Conservation (phyloP, 1,140 invertebrate genomes). For the Drosophila insularis region DNA sequence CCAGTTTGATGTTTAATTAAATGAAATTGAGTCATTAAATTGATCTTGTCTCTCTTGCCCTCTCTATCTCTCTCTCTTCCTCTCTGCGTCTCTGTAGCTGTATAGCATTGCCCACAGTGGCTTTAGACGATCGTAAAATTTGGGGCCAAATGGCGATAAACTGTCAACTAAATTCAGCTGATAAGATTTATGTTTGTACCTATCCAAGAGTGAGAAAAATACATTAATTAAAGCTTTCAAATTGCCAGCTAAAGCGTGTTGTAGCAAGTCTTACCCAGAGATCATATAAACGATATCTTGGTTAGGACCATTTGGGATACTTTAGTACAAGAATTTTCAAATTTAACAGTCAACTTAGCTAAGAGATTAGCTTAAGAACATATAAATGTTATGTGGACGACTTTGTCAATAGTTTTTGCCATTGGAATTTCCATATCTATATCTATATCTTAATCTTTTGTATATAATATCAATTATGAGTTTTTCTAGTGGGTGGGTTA, state of each 20-base stretch:
- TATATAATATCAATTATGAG: not conserved
- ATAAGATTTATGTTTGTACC: slow-evolving; percentile 25
- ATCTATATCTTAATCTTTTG: too few species aligned
- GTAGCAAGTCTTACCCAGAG: not conserved
- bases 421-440: too few species aligned
- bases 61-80: not conserved
- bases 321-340: too few species aligned
- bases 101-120: not conserved
- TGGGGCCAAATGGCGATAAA: slow-evolving; percentile 4
- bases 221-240: not conserved
- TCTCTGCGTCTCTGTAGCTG: not conserved
- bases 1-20: slow-evolving; percentile 69
- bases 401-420: too few species aligned
- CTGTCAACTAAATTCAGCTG: slow-evolving; percentile 6
- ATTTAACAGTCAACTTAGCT: too few species aligned
- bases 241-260: not conserved
- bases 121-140: slow-evolving; percentile 1
- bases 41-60: slow-evolving; percentile 24
- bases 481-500: not conserved
- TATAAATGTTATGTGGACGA: too few species aligned
- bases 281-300: not conserved
- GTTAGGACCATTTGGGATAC: too few species aligned
- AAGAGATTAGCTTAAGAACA: too few species aligned
- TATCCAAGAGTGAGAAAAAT: not conserved
- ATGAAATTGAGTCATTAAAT: slow-evolving; percentile 72